Base-by-base conservation (phyloP, 2,797 vertebrate genomes). In the Tarsius wallacei region DNA sequence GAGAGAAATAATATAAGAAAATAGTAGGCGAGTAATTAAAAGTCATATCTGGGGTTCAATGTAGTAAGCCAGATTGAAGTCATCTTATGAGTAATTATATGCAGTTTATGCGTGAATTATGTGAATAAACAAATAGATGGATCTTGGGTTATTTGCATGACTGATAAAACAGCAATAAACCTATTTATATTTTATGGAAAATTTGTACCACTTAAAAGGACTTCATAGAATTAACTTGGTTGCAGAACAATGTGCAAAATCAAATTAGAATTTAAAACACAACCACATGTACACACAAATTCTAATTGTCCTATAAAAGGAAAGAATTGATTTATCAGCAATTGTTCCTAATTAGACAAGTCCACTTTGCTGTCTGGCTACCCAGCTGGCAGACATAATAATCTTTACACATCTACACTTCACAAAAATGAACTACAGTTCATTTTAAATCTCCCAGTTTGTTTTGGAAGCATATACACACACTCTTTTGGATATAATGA, bases 251-350 rank as follows among this genome's bases (percentile, higher is more conserved):
- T 97, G 87, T 87, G 33, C 64, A 96, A 96, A 97, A 97, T 97
- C 93, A 81, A 97, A 97, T 97, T 95, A 97, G 78, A 97, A 95
- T 96, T 90, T 96, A 92, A 94, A 94, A 96, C 83, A 95, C 85
- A 93, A 73, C 51, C 90, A 78, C 78, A 87, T n/a, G 88, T 19
- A 93, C 28, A 93, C 26, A 88, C 88, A 97, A 57, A 94, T 80
- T 96, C 88, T 96, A 98, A 97, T 94, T 96, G 93, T 96, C 86
- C 81, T 93, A 93, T 96, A 93, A 97, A 96, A 96, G 81, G 93
- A 76, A 97, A 91, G 83, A 96, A 96, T 96, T 87, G 96, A 95
- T 97, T 97, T 96, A 88, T 97, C 93, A 80, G 90, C 90, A 77
- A 93, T 96, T 97, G 82, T 93, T 90, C 74, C 90, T 97, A 93